Percentiles rank a stretch among this genome's conserved stretches.
These are phyloP conservation scores for Arvicanthis niloticus DNA, from an alignment of 2,113 vertebrate genomes.

Conservation along the genomic window DNA sequence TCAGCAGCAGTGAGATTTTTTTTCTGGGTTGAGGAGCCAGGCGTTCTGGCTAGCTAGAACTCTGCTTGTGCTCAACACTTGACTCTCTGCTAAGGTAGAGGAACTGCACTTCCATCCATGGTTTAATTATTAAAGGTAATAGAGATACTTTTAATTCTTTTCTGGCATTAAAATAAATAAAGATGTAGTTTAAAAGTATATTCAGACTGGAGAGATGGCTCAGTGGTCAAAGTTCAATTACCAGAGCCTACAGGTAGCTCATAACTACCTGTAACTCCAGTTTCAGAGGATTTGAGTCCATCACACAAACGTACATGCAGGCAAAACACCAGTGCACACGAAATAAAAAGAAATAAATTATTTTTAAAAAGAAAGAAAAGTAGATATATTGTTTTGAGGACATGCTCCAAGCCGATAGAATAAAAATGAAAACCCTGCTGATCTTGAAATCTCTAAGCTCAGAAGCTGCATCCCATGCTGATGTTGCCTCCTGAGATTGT, in stretches of 20 bases:
- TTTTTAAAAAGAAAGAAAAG: background rate
- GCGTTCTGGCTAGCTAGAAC: background rate
- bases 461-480: background rate
- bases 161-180: background rate
- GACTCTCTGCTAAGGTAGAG: background rate
- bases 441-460: background rate
- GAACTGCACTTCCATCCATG: background rate
- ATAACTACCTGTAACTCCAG: too few relatives aligned
- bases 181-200: background rate
- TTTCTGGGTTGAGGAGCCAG: background rate
- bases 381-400: background rate
- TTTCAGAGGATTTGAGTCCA: too few relatives aligned
- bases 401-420: background rate
- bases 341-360: too few relatives aligned
- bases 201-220: background rate
- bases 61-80: background rate
- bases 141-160: background rate
- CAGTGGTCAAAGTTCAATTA: too few relatives aligned
- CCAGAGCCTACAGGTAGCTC: too few relatives aligned
- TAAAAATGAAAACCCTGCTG: conserved; percentile 19
- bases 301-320: too few relatives aligned
- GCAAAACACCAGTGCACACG: too few relatives aligned
- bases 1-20: background rate
- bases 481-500: background rate
- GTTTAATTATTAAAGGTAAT: background rate